Base-by-base conservation (phyloP, 2,797 vertebrate species). In the Rhincodon typus region DNA sequence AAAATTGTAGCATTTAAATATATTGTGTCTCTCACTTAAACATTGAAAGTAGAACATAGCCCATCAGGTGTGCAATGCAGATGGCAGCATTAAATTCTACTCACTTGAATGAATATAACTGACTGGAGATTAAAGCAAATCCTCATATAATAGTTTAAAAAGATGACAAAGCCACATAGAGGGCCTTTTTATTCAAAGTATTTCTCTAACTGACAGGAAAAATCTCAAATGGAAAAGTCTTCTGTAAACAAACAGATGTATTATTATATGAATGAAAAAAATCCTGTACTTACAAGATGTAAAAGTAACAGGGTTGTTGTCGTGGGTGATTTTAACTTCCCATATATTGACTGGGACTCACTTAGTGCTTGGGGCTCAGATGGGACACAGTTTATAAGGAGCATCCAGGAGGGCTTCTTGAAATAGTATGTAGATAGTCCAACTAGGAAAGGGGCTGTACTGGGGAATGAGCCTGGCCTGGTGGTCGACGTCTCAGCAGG, bases 161-260 rank as follows among this genome's bases (percentile, higher is more conserved):
- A 38, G 38, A 42, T 7, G 4, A 42, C 38, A 82, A 42, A 82
- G 38, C n/a, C 46, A 50, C 7, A 42, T 5, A 1, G 21, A 42
- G 79, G 79, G 17, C 38, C n/a, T 23, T 19, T 42, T 82, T 42
- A 42, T 82, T 82, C 79, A 82, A 82, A 93, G 62, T 66, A 66
- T 34, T 66, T 91, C 34, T 38, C 23, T 17, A 93, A 67, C 67
- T 67, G 21, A 93, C 21, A n/a, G 34, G 38, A 93, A 17, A 25
- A 27, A 88, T 23, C 3, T 66, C 23, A 62, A n/a, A 10, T 93
- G 38, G 34, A 93, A 34, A 93, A 67, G n/a, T n/a, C 57, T n/a
- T 66, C 62, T 93, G 90, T 93, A 91, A 91, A 66, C 53, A 66
- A 67, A 57, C 19, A 93, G 38, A 93, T 67, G 90, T 66, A 62